Base-by-base conservation (phyloP, 2,888 invertebrate species). In the Timema cristinae region DNA sequence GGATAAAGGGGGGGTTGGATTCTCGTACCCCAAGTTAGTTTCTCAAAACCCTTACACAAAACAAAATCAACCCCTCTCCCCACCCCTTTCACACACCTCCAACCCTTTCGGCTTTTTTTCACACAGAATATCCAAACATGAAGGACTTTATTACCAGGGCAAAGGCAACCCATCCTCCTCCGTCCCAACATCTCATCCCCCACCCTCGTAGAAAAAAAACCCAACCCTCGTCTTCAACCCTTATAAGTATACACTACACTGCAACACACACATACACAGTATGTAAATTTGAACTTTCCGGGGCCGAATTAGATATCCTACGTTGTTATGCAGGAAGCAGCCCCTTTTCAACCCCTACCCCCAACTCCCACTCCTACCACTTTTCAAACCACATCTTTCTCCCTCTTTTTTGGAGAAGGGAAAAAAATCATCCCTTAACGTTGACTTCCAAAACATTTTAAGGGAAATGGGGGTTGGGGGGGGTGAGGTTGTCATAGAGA, bases 261-360 rank as follows among this genome's bases (percentile, higher is more conserved):
- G 32, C 32, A 32, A 32, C 63, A 13, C 63, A n/a, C 16, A n/a
- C 63, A 47, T 13, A 48, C 63, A 63, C 63, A 63, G 63, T 63
- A 63, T 63, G 63, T 63, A 63, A 63, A 63, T 63, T 63, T 63
- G 63, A 63, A 63, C 63, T 63, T 63, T 63, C 63, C 63, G 63
- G 63, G 32, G 63, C 63, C 32, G 63, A 63, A 63, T 63, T 63
- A 63, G 63, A 63, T 63, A 63, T 63, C 63, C 47, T 32, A 63
- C 63, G 63, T 63, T 63, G 63, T 63, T 63, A 63, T 63, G 63
- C 63, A 63, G 63, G 63, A 63, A 63, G 32, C 32, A 32, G 4
- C 32, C 32, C 32, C 32, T 32, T 32, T 32, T 32, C 32, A 32
- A 63, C 63, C 47, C 63, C 47, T 63, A 48, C 63, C 47, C 63